Evolutionary conservation across 2,888 invertebrate genomes (phyloP).

Genomic region (Callimorpha dominula): DNA sequence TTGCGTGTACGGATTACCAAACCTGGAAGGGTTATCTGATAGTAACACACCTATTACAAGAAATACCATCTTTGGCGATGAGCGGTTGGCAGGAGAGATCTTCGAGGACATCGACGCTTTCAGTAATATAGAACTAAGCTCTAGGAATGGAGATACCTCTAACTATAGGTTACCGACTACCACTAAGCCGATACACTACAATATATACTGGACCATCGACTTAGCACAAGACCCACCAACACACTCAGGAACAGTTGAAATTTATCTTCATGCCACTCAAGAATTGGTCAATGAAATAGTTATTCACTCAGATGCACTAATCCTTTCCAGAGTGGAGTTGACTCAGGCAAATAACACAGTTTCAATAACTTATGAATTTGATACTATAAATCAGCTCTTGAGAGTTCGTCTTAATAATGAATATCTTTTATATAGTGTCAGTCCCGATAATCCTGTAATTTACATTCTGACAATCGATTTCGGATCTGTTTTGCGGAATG

Average conservation of each 20-base stretch:
- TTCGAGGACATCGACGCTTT: conserved; percentile 8
- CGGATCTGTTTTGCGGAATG: not conserved
- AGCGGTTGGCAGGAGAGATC: conserved; percentile 6
- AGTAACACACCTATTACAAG: not conserved
- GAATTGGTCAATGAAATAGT: conserved; percentile 15
- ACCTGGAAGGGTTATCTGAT: not conserved
- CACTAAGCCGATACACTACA: conserved; percentile 9
- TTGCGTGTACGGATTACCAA: not conserved
- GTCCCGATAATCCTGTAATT: not conserved
- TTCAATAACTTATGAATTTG: not conserved
- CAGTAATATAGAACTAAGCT: not conserved
- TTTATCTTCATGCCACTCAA: conserved; percentile 13
- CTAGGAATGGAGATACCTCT: conserved; percentile 2
- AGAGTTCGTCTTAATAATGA: not conserved
- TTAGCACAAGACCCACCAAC: not conserved
- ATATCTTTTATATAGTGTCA: not conserved
- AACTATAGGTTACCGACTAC: conserved; percentile 8
- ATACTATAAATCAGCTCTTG: conserved; percentile 2
- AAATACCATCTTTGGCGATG: conserved; percentile 12
- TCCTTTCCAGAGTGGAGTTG: not conserved
- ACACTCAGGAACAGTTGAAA: conserved; percentile 17
- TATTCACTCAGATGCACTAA: conserved; percentile 10
- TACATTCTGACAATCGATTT: conserved; percentile 4
- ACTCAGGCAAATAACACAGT: not conserved
- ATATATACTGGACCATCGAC: not conserved